phyloP scores from a whole-genome alignment of 2,113 vertebrate genomes.

The Axis porcinus region DNA sequence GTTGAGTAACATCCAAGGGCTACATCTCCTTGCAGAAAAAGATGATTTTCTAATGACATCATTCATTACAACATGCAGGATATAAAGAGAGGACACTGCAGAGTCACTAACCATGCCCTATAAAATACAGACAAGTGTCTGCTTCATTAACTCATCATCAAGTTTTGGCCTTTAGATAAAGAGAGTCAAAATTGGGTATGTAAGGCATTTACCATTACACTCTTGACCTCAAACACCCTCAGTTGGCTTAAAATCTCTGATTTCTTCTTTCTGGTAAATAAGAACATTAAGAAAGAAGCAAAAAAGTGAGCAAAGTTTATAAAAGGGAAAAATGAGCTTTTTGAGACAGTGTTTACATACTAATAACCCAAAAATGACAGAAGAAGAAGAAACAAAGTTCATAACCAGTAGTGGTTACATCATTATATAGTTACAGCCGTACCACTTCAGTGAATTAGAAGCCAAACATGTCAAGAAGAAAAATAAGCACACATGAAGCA shows the following conservation, averaged over 20 bases:
- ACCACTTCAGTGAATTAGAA: background rate
- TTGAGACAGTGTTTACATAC: background rate
- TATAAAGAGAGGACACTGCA: background rate
- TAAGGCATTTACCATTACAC: background rate
- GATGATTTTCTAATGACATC: slow-evolving; percentile 55
- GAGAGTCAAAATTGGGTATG: background rate
- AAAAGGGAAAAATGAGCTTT: background rate
- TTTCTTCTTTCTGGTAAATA: background rate
- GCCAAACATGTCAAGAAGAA: background rate
- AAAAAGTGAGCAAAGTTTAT: background rate
- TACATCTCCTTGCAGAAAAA: slow-evolving; percentile 26
- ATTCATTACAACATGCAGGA: slow-evolving; percentile 1
- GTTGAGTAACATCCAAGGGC: slow-evolving; percentile 50
- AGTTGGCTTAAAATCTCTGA: background rate
- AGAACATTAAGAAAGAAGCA: background rate
- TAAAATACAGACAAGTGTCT: background rate
- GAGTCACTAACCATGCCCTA: background rate
- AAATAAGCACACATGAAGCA: background rate
- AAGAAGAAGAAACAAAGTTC: background rate
- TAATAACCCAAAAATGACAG: background rate
- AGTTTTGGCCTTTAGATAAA: background rate
- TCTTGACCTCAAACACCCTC: background rate
- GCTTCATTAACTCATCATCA: background rate
- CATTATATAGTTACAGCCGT: background rate
- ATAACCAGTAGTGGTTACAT: background rate